These are phyloP conservation scores for Porites lutea DNA, from an alignment of 64 coral and sea anemone genomes.

Conservation along the genomic window DNA sequence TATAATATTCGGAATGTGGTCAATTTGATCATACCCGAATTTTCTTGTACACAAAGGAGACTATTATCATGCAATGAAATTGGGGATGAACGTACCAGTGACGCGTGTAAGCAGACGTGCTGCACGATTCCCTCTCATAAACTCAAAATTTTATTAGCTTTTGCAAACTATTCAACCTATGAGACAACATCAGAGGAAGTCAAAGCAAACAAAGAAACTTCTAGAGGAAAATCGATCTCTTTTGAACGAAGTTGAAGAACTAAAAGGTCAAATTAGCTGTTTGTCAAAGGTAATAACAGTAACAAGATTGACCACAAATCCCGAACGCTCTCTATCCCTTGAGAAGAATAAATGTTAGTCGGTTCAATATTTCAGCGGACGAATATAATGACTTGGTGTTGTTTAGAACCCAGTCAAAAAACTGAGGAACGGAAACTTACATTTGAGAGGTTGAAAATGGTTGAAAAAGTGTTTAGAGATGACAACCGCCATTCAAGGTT, in stretches of 20 bases:
- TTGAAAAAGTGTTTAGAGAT: no score
- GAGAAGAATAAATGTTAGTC: not conserved
- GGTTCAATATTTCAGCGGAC: no score
- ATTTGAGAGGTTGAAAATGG: not conserved
- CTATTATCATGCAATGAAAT: no score
- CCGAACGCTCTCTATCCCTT: not conserved
- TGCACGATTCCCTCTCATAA: no score
- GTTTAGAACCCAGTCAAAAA: not conserved
- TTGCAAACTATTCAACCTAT: not conserved
- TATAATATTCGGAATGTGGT: no score
- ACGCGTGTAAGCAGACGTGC: no score
- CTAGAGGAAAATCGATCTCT: not conserved
- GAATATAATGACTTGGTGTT: not conserved
- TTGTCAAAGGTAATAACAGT: not conserved
- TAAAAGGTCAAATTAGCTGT: not conserved
- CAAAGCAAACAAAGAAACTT: not conserved
- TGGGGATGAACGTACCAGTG: no score
- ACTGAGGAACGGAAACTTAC: not conserved
- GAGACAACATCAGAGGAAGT: not conserved
- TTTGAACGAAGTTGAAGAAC: not conserved
- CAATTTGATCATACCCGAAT: no score
- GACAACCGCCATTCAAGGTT: not conserved
- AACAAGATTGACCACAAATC: no score
- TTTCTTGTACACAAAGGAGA: no score
- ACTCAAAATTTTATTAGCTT: conserved; percentile 8